Conservation (phyloP, 2,888 invertebrate genomes). For the Orthonychiurus folsomi region DNA sequence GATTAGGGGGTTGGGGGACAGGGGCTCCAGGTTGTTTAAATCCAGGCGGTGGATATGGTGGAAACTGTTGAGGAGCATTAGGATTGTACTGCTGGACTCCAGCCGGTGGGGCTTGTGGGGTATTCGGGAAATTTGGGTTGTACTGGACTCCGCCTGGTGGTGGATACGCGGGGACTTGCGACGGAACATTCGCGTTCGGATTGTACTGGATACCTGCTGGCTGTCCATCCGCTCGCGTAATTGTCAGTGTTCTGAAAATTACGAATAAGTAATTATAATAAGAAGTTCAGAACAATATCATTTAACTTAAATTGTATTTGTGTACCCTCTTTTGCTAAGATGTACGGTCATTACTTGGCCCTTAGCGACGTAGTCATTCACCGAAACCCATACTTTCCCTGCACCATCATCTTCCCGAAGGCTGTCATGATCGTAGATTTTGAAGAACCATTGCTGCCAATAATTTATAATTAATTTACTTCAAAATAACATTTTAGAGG, state of each 20-base stretch:
- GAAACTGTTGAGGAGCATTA: not conserved
- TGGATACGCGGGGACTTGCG: not conserved
- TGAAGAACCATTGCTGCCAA: conserved; percentile 26
- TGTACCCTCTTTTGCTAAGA: conserved; percentile 35
- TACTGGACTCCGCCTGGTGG: not conserved
- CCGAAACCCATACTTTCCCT: conserved; percentile 32
- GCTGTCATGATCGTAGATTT: conserved; percentile 37
- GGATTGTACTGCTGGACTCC: not conserved
- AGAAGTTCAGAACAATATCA: not conserved
- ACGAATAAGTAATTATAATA: not conserved
- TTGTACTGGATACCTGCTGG: not conserved
- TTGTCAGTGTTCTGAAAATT: not conserved
- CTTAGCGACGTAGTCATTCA: conserved; percentile 36
- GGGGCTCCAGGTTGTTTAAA: too few species aligned
- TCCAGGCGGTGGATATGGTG: too few species aligned
- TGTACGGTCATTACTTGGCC: conserved; percentile 31
- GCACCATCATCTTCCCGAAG: conserved; percentile 34
- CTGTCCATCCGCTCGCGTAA: conserved; percentile 7
- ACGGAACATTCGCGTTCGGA: not conserved
- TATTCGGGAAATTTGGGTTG: conserved; percentile 10
- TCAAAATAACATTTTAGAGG: not conserved
- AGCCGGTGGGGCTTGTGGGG: conserved; percentile 9
- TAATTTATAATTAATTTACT: not conserved
- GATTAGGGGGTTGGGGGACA: too few species aligned
- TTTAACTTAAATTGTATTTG: not conserved